Percentiles rank a stretch among this genome's conserved stretches.
These are phyloP conservation scores for Lynx canadensis DNA, from an alignment of 2,113 vertebrate genomes.

Conservation along the genomic window DNA sequence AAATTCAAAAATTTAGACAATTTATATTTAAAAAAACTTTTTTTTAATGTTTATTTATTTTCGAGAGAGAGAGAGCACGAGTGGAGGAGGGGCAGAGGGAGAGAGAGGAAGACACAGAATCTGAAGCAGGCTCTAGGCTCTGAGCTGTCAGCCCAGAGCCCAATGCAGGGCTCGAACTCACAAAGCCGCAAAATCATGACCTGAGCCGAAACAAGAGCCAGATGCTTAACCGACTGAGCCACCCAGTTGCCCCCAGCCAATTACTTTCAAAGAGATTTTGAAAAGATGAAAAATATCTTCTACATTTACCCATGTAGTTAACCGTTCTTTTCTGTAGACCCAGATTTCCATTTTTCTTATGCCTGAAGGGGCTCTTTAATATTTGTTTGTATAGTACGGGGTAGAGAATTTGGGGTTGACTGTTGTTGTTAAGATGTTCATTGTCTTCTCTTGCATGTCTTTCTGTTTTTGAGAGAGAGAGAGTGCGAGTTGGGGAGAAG, in stretches of 20 bases:
- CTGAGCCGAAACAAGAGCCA: too few species aligned
- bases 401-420: not conserved
- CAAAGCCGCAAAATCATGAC: too few species aligned
- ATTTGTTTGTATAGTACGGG: not conserved
- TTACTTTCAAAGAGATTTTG: conserved; percentile 33
- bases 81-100: too few species aligned
- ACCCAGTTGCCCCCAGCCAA: not conserved
- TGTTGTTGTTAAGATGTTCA: not conserved
- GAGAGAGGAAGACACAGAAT: too few species aligned
- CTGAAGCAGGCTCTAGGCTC: too few species aligned
- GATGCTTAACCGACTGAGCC: too few species aligned
- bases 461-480: too few species aligned
- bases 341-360: conserved; percentile 19
- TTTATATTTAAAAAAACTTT: not conserved
- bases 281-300: not conserved
- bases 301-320: not conserved
- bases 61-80: too few species aligned
- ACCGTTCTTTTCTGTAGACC: not conserved
- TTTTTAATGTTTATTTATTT: too few species aligned
- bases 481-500: too few species aligned
- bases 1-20: conserved; percentile 18
- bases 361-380: not conserved
- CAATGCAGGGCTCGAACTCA: too few species aligned
- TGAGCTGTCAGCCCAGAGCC: too few species aligned
- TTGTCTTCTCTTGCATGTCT: not conserved